These are phyloP conservation scores for Xanthostigma xanthostigma DNA, from an alignment of 2,888 invertebrate species.

Conservation along the genomic window DNA sequence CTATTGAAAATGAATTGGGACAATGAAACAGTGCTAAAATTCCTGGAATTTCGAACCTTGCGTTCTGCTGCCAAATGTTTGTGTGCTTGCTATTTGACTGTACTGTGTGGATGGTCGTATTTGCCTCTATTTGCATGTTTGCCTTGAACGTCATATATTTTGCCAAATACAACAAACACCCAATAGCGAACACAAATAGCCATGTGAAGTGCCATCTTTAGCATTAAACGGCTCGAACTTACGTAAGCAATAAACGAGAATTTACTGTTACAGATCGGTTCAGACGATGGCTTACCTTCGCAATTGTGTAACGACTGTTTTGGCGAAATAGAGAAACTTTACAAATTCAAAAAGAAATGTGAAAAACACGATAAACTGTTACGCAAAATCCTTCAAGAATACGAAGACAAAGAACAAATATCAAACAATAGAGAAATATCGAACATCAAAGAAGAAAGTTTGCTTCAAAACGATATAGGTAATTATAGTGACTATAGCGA, in stretches of 20 bases:
- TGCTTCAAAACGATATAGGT: neutral
- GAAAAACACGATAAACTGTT: neutral
- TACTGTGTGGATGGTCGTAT: too few species aligned
- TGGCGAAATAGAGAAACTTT: neutral
- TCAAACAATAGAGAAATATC: neutral
- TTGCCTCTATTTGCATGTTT: too few species aligned
- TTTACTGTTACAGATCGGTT: neutral
- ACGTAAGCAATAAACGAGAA: too few species aligned
- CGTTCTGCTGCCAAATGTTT: too few species aligned
- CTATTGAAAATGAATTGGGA: too few species aligned
- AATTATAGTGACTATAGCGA: neutral
- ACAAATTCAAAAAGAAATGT: conserved; percentile 1
- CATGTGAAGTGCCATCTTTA: too few species aligned
- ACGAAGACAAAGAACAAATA: neutral
- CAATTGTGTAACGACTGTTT: neutral
- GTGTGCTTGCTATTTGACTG: too few species aligned
- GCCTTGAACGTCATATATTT: too few species aligned
- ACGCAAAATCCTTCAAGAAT: neutral
- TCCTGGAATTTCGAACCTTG: too few species aligned
- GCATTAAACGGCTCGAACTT: neutral
- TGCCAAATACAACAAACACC: too few species aligned
- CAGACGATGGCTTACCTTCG: neutral
- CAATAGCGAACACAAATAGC: too few species aligned
- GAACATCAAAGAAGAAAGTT: neutral
- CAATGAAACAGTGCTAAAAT: too few species aligned